phyloP scores from a whole-genome alignment of 2,113 vertebrate species.

The Platichthys flesus region DNA sequence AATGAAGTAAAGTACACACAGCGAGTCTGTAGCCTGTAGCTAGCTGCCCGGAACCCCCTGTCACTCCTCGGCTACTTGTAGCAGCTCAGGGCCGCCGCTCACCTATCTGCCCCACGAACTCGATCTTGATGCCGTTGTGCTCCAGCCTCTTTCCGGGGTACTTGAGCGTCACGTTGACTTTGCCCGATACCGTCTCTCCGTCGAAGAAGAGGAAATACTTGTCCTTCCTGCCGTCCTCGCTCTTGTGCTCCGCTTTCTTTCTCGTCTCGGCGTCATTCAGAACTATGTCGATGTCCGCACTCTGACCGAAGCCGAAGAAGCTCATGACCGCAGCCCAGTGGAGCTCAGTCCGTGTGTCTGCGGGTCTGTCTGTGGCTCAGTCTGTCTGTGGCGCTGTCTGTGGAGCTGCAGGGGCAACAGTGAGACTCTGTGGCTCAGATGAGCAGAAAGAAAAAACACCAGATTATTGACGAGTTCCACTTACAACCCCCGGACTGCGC shows the following conservation, averaged over 20 bases:
- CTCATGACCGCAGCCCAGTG: slow-evolving; percentile 83
- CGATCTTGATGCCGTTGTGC: slow-evolving; percentile 95
- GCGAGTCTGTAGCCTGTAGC: not conserved
- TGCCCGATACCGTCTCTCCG: slow-evolving; percentile 92
- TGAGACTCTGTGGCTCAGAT: not conserved
- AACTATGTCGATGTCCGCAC: slow-evolving; percentile 92
- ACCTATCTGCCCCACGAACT: slow-evolving; percentile 97
- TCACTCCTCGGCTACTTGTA: not conserved
- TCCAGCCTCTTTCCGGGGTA: slow-evolving; percentile 92
- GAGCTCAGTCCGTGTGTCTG: too few species aligned
- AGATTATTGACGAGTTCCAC: slow-evolving; percentile 47
- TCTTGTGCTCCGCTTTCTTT: slow-evolving; percentile 93
- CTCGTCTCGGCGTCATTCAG: slow-evolving; percentile 92
- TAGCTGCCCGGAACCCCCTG: not conserved
- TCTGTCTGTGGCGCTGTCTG: not conserved
- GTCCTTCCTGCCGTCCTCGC: slow-evolving; percentile 94
- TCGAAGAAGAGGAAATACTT: slow-evolving; percentile 94
- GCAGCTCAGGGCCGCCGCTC: slow-evolving; percentile 70
- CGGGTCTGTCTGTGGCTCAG: not conserved
- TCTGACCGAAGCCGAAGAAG: slow-evolving; percentile 95
- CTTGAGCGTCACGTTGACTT: slow-evolving; percentile 91
- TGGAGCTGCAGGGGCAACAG: not conserved
- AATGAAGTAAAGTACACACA: not conserved
- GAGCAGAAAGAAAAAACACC: slow-evolving; percentile 15
- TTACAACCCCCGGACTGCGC: slow-evolving; percentile 54